These are phyloP conservation scores for Harpegnathos saltator DNA, from an alignment of 1,140 invertebrate genomes.

Conservation along the genomic window DNA sequence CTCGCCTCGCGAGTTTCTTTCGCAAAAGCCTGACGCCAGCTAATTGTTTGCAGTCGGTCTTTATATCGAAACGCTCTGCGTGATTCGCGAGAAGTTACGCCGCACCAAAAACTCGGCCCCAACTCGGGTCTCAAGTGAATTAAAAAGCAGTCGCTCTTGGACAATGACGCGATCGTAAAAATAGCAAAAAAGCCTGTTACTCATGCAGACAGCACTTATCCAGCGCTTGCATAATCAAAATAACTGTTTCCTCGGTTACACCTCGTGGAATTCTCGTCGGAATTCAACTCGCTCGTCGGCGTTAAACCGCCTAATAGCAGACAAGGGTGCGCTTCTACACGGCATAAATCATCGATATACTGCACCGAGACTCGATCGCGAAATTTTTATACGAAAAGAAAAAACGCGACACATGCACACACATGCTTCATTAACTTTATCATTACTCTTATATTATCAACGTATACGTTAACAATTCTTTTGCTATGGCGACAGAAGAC, in stretches of 20 bases:
- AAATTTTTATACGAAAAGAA: neutral
- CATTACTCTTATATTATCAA: no score
- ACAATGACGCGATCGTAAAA: conserved; percentile 14
- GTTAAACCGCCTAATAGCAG: conserved; percentile 12
- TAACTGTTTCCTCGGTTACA: neutral
- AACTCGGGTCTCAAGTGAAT: conserved; percentile 7
- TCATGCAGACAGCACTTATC: conserved; percentile 9
- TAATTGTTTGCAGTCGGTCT: conserved; percentile 15
- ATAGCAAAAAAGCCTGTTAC: neutral
- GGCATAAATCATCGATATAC: conserved; percentile 29
- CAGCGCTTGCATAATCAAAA: conserved; percentile 24
- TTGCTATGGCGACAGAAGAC: no score
- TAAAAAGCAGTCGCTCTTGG: neutral
- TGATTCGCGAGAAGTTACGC: no score
- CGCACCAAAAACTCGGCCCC: no score
- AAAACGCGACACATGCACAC: neutral
- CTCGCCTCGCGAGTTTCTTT: neutral
- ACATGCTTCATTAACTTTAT: no score
- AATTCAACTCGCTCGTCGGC: conserved; percentile 20
- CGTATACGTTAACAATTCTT: no score
- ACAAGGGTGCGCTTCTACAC: neutral
- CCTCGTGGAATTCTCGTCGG: conserved; percentile 11
- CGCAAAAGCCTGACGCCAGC: neutral
- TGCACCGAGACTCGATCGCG: neutral
- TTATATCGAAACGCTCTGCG: neutral